Conservation (phyloP, 2,888 invertebrate species). For the Melieria omissa region DNA sequence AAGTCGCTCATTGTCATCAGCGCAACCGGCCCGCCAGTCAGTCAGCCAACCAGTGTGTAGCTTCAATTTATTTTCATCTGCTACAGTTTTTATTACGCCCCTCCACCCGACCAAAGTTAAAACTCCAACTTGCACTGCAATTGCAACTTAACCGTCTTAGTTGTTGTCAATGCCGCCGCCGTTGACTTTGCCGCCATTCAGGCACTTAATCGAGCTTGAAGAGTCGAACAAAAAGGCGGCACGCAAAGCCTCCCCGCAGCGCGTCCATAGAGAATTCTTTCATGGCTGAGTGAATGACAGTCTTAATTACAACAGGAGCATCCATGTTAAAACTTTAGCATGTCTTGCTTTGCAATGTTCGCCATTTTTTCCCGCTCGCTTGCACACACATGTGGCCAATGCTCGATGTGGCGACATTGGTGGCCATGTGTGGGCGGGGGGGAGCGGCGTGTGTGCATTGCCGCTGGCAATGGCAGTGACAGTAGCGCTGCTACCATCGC, state of each 20-base stretch:
- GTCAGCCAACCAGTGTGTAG: neutral
- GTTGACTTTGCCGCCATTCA: conserved; percentile 33
- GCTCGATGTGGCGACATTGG: neutral
- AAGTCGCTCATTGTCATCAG: neutral
- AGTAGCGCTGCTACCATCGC: conserved; percentile 7
- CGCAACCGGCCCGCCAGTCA: neutral
- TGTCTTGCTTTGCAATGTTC: neutral
- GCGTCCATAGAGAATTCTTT: conserved; percentile 4
- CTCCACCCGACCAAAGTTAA: too few species aligned
- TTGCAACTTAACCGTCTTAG: too few species aligned
- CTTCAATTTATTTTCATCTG: conserved; percentile 26
- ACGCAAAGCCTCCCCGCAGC: neutral
- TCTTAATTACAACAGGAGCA: conserved; percentile 46
- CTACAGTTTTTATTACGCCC: neutral
- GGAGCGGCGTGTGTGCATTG: conserved; percentile 10
- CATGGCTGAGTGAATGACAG: conserved; percentile 46
- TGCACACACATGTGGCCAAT: neutral
- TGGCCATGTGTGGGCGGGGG: neutral
- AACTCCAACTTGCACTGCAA: too few species aligned
- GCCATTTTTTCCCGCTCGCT: neutral
- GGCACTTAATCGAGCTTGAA: conserved; percentile 50
- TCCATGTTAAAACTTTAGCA: conserved; percentile 18
- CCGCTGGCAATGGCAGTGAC: conserved; percentile 22
- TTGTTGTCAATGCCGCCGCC: neutral
- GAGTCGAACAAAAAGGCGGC: conserved; percentile 6